phyloP scores from a whole-genome alignment of 1,140 invertebrate genomes.

The Platyscapa corneri region DNA sequence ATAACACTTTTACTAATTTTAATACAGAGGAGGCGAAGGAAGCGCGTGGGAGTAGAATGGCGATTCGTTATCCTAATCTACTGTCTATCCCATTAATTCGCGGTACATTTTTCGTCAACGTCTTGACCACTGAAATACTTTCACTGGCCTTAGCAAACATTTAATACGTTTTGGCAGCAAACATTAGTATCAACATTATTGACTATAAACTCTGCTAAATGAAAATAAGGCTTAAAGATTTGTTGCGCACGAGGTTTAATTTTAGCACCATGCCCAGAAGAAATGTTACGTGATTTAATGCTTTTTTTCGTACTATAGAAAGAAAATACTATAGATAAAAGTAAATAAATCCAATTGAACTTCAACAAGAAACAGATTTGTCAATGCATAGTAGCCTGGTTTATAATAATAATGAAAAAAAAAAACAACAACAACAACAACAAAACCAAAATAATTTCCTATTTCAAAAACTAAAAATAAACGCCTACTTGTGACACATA shows the following conservation, averaged over 20 bases:
- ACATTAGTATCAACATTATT: neutral
- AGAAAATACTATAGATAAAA: slow-evolving; percentile 67
- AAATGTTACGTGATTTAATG: slow-evolving; percentile 49
- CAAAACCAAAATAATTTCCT: too few species aligned
- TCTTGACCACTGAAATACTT: neutral
- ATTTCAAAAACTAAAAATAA: too few species aligned
- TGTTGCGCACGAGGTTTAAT: neutral
- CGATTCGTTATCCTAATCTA: slow-evolving; percentile 6
- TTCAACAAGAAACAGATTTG: neutral
- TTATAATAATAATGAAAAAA: neutral
- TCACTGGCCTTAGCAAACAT: slow-evolving; percentile 9
- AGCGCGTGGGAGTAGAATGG: neutral
- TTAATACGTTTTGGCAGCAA: too few species aligned
- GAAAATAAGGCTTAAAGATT: neutral
- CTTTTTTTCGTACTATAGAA: slow-evolving; percentile 56
- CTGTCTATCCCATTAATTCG: slow-evolving; percentile 18
- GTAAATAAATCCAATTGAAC: neutral
- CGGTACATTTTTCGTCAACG: neutral
- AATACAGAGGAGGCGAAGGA: neutral
- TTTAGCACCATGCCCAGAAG: slow-evolving; percentile 60
- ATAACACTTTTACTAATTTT: slow-evolving; percentile 16
- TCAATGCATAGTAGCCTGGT: neutral
- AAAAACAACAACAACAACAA: neutral
- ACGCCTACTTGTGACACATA: neutral
- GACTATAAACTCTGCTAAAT: neutral